Evolutionary conservation across 2,888 invertebrate species (phyloP), one percentile per base, ranked within the genome.

Genomic region (Pheosia gnoma): DNA sequence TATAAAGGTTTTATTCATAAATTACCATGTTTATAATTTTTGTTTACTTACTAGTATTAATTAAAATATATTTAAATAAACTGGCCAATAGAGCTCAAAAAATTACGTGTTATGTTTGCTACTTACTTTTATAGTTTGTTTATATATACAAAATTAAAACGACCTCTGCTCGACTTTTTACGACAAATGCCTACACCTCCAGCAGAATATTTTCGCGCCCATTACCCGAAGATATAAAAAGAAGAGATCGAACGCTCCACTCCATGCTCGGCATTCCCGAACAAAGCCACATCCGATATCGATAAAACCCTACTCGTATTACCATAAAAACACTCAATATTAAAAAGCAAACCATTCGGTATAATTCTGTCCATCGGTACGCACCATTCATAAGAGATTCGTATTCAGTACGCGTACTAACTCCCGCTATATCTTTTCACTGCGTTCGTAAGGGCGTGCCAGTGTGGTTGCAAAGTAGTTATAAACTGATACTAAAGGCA

Each of bases 361-460:
- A 82, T 84, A 84, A 84, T 80, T 85, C 83, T 82, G 86, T 85
- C 85, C 83, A 80, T 84, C 84, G 75, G 74, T 78, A 78, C 78
- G 78, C 77, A 77, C 75, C 81, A 80, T 88, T 87, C 82, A 75
- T 83, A 79, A 80, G 71, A 77, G 79, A 90, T 91, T 90, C 86
- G 89, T 90, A 92, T 92, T 88, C 91, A 78, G 78, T 78, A 74
- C 80, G 85, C 83, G 81, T 80, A 73, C 74, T 72, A 73, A 79
- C 75, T 78, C 76, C 80, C 77, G 88, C 88, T 85, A 88, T 91
- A 89, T 89, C 87, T 87, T 89, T 89, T 86, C 85, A 88, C 85
- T 83, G 84, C 87, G 87, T 84, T 84, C 88, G 81, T 89, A 89
- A 88, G 87, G 84, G 85, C 82, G 77, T 69, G 77, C 79, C 82